Evolutionary conservation across 2,113 vertebrate genomes (phyloP).

Genomic region (Mesembrinibis cayennensis): DNA sequence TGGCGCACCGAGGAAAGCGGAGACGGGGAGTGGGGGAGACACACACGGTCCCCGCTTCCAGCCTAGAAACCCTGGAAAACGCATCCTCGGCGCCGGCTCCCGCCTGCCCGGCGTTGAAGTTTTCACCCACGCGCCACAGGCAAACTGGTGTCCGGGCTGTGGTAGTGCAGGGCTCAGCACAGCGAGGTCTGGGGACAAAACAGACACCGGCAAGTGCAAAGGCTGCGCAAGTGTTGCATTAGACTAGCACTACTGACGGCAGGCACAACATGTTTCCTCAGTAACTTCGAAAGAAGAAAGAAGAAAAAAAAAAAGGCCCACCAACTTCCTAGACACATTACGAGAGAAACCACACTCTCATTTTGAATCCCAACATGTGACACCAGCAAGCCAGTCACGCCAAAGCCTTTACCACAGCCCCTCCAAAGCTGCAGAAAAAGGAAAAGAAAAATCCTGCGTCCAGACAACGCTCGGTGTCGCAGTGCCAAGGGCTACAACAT

Average conservation of each 20-base stretch:
- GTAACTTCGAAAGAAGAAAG: background rate
- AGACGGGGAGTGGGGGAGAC: background rate
- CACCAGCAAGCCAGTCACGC: background rate
- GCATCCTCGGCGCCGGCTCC: background rate
- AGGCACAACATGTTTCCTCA: background rate
- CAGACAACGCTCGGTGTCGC: fast-evolving
- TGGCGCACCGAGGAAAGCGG: background rate
- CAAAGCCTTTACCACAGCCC: background rate
- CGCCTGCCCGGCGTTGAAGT: background rate
- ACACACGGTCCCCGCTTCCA: background rate
- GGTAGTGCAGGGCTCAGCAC: background rate
- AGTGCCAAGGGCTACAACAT: background rate
- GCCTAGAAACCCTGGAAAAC: background rate
- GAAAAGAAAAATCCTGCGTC: background rate
- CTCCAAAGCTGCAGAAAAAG: background rate
- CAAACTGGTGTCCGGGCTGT: background rate
- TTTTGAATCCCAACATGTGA: background rate
- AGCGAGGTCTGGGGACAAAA: background rate
- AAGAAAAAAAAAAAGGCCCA: background rate
- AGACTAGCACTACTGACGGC: background rate
- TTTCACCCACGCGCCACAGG: background rate
- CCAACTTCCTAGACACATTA: background rate
- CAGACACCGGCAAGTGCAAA: background rate
- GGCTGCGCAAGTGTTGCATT: background rate
- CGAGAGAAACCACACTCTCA: fast-evolving